phyloP scores from a whole-genome alignment of 2,888 invertebrate genomes.

The Acanthosepion pharaonis region DNA sequence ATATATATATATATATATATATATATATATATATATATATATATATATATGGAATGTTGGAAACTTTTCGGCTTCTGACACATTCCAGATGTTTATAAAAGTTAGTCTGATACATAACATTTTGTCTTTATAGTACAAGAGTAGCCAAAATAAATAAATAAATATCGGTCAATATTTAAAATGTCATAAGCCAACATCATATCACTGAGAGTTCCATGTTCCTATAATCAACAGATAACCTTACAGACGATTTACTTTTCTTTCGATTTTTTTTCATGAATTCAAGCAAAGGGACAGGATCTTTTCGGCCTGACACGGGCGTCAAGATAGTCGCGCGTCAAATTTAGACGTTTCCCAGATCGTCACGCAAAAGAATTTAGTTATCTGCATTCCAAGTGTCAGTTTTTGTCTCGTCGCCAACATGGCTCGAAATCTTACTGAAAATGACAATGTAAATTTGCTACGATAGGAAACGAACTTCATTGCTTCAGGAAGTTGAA shows the following conservation, averaged over 20 bases:
- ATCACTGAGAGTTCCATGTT: not conserved
- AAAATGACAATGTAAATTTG: not conserved
- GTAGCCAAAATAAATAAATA: not conserved
- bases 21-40: no score
- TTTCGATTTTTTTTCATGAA: not conserved
- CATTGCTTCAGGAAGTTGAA: not conserved
- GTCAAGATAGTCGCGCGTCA: not conserved
- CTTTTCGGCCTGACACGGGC: not conserved
- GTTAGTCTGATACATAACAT: not conserved
- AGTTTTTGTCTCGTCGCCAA: not conserved
- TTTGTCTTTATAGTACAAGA: not conserved
- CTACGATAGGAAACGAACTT: not conserved
- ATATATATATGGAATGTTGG: not conserved
- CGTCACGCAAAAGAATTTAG: not conserved
- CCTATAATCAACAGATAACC: not conserved
- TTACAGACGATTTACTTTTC: not conserved
- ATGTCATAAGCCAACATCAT: not conserved
- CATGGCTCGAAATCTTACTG: not conserved
- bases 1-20: no score
- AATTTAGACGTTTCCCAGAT: not conserved
- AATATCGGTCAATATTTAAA: not conserved
- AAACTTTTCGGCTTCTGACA: not conserved
- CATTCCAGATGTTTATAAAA: not conserved
- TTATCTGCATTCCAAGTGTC: not conserved
- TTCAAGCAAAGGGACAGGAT: not conserved